Conservation (phyloP, 2,888 invertebrate genomes). For the Nebria salina region DNA sequence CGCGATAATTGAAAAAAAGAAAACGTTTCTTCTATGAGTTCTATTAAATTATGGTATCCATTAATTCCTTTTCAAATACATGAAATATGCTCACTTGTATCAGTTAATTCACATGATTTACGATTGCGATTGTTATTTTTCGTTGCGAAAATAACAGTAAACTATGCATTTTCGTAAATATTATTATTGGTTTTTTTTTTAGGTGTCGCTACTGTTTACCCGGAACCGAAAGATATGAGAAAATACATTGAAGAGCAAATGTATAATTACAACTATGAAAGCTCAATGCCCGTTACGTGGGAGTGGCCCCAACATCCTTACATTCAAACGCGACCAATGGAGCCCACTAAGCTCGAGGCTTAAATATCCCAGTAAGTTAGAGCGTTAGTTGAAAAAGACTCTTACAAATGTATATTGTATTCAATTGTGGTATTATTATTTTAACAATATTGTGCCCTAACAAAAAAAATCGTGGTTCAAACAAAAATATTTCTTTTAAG, state of each 20-base stretch:
- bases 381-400: neutral
- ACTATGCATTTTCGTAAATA: neutral
- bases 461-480: neutral
- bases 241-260: conserved; percentile 77
- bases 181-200: conserved; percentile 51
- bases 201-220: conserved; percentile 87
- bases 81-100: too few species aligned
- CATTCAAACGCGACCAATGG: conserved; percentile 57
- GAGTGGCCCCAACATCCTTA: conserved; percentile 64
- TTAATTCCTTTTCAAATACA: too few species aligned
- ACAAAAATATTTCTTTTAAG: conserved; percentile 11
- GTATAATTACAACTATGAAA: conserved; percentile 82
- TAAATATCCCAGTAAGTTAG: conserved; percentile 3
- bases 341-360: conserved; percentile 54
- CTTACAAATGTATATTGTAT: neutral
- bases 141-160: too few species aligned
- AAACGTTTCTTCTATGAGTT: too few species aligned
- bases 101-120: too few species aligned
- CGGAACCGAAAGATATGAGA: conserved; percentile 81
- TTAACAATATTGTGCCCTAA: neutral
- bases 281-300: conserved; percentile 78
- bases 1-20: too few species aligned
- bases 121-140: too few species aligned
- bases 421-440: neutral
- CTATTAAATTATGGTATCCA: too few species aligned